phyloP scores from a whole-genome alignment of 2,113 vertebrate species.

The Psettodes erumei region DNA sequence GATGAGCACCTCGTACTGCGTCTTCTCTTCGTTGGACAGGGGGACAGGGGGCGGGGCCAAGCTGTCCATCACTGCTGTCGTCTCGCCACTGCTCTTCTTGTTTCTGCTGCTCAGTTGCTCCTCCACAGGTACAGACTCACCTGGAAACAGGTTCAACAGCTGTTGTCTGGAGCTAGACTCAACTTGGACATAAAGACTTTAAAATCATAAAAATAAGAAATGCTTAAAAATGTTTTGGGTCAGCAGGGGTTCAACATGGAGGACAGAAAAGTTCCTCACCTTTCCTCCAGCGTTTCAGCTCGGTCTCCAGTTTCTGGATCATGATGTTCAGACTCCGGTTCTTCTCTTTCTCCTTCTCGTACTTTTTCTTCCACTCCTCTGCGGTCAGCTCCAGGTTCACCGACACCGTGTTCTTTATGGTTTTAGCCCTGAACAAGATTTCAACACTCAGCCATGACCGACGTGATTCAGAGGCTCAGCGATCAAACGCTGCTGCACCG shows the following conservation, averaged over 20 bases:
- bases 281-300: slow-evolving; percentile 94
- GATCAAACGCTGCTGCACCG: too few species aligned
- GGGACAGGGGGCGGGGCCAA: slow-evolving; percentile 78
- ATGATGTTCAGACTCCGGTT: slow-evolving; percentile 87
- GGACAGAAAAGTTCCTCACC: slow-evolving; percentile 75
- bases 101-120: slow-evolving; percentile 92
- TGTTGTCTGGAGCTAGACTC: too few species aligned
- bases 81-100: slow-evolving; percentile 86
- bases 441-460: too few species aligned
- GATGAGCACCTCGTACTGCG: slow-evolving; percentile 92
- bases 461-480: too few species aligned
- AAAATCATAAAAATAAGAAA: too few species aligned
- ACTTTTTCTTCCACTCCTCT: slow-evolving; percentile 97
- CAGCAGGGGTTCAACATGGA: too few species aligned
- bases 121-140: slow-evolving; percentile 92
- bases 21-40: slow-evolving; percentile 88
- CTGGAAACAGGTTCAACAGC: slow-evolving; percentile 72
- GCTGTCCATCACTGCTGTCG: slow-evolving; percentile 86
- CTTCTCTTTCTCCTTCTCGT: slow-evolving; percentile 96
- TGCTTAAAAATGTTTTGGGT: too few species aligned
- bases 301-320: slow-evolving; percentile 92
- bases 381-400: slow-evolving; percentile 96
- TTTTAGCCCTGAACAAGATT: slow-evolving; percentile 95
- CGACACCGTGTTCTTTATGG: slow-evolving; percentile 97
- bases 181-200: too few species aligned